Percentiles rank a stretch among this genome's conserved stretches.
Conservation (phyloP, 2,888 invertebrate species). For the Auanema freiburgensis region DNA sequence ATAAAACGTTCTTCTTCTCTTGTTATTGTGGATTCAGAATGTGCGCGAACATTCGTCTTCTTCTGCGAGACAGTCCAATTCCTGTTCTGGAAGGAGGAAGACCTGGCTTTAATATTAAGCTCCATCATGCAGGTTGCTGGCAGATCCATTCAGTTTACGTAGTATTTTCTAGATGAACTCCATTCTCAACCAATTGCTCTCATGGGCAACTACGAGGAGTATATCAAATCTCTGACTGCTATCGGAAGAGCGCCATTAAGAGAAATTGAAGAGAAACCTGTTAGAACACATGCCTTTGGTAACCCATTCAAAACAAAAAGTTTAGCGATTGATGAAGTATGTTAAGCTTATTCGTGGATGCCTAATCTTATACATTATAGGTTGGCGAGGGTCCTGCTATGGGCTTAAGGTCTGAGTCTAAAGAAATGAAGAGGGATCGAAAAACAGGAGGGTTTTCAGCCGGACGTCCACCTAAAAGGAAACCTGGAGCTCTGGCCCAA, state of each 20-base stretch:
- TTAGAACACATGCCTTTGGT: conserved; percentile 96
- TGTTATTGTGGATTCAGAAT: conserved; percentile 71
- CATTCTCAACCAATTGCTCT: conserved; percentile 93
- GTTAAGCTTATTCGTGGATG: neutral
- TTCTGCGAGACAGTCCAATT: conserved; percentile 29
- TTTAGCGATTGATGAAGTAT: conserved; percentile 57
- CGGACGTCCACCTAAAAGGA: conserved; percentile 12
- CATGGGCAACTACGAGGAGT: conserved; percentile 99
- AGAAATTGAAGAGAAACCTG: conserved; percentile 88
- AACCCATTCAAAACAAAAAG: conserved; percentile 90
- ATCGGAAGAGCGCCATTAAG: conserved; percentile 43
- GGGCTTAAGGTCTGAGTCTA: neutral
- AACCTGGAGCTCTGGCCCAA: conserved; percentile 16
- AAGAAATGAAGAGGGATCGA: neutral
- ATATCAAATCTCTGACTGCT: conserved; percentile 80
- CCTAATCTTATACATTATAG: neutral
- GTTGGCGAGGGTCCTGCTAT: conserved; percentile 3
- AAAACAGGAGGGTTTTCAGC: neutral
- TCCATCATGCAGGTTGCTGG: conserved; percentile 76
- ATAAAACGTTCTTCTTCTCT: neutral
- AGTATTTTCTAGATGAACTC: conserved; percentile 75
- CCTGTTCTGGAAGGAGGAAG: conserved; percentile 66
- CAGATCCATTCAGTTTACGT: neutral
- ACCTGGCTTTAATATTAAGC: conserved; percentile 75
- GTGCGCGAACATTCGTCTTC: conserved; percentile 79